A percentile compares a stretch with the other conserved stretches of the same genome.
Conservation (phyloP, 2,888 invertebrate species). For the Epicampocera succincta region DNA sequence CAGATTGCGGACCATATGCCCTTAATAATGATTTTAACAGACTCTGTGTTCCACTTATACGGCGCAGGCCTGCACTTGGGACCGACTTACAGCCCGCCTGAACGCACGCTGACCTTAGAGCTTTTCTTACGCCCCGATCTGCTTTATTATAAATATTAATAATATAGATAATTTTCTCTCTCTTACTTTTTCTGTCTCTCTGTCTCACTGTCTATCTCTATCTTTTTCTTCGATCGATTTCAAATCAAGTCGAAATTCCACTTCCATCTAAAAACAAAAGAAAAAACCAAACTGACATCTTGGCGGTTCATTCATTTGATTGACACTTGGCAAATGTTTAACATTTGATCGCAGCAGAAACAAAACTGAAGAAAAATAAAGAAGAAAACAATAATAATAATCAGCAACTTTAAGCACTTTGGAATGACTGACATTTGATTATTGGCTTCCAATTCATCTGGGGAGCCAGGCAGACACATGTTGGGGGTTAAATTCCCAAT, state of each 20-base stretch:
- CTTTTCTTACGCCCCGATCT: no score
- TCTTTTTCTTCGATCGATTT: neutral
- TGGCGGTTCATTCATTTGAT: conserved; percentile 41
- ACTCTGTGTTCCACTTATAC: no score
- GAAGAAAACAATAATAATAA: conserved; percentile 27
- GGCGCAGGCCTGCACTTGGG: no score
- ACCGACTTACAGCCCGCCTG: no score
- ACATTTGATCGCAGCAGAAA: conserved; percentile 67
- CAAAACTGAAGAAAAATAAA: conserved; percentile 69
- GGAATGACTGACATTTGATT: conserved; percentile 80
- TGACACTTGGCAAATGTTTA: conserved; percentile 69
- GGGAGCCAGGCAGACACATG: conserved; percentile 47
- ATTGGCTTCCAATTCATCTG: conserved; percentile 81
- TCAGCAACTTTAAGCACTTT: conserved; percentile 44
- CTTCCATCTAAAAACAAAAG: conserved; percentile 14
- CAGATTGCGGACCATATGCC: no score
- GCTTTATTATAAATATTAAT: no score
- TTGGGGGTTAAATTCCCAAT: conserved; percentile 57
- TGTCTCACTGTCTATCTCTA: no score
- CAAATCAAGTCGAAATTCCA: conserved; percentile 30
- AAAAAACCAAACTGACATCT: conserved; percentile 31
- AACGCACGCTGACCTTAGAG: no score
- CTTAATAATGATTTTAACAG: no score
- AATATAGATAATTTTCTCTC: no score
- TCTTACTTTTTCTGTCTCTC: no score